These are phyloP conservation scores for Anolis sagrei DNA, from an alignment of 2,113 vertebrate genomes.

Conservation along the genomic window DNA sequence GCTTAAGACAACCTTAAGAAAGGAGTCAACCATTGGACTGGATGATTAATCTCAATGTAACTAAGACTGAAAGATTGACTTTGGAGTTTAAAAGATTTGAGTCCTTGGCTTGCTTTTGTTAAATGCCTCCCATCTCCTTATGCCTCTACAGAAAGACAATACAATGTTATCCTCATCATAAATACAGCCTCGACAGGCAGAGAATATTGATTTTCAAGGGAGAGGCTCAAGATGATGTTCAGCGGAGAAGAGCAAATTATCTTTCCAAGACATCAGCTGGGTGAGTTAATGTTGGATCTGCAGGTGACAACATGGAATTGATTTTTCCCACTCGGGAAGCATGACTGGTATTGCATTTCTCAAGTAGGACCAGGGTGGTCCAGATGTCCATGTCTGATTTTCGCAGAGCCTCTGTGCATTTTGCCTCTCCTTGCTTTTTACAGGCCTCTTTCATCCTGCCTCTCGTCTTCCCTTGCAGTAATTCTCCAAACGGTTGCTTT, in stretches of 20 bases:
- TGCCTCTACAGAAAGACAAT: fast-evolving
- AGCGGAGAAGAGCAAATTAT: not conserved
- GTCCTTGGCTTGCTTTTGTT: not conserved
- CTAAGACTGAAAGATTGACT: not conserved
- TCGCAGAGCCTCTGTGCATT: constrained; percentile 54
- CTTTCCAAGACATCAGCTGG: constrained; percentile 24
- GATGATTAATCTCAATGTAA: not conserved
- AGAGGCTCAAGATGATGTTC: not conserved
- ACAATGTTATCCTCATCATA: constrained; percentile 1
- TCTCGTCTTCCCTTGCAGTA: constrained; percentile 3
- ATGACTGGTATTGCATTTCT: constrained; percentile 51
- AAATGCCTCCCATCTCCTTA: not conserved
- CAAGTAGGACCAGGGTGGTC: constrained; percentile 59
- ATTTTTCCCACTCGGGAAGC: constrained; percentile 45
- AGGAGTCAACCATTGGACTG: not conserved
- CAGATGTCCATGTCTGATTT: constrained; percentile 59
- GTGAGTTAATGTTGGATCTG: not conserved
- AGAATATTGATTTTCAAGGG: constrained; percentile 20
- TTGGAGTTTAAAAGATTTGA: not conserved
- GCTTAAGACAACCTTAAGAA: not conserved
- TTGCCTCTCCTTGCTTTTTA: constrained; percentile 59
- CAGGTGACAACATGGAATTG: constrained; percentile 47
- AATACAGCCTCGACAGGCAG: constrained; percentile 21
- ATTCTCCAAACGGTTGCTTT: not conserved
- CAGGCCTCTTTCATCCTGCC: constrained; percentile 46